Base-by-base conservation (phyloP, 1,140 invertebrate genomes). In the Apocrypta bakeri region DNA sequence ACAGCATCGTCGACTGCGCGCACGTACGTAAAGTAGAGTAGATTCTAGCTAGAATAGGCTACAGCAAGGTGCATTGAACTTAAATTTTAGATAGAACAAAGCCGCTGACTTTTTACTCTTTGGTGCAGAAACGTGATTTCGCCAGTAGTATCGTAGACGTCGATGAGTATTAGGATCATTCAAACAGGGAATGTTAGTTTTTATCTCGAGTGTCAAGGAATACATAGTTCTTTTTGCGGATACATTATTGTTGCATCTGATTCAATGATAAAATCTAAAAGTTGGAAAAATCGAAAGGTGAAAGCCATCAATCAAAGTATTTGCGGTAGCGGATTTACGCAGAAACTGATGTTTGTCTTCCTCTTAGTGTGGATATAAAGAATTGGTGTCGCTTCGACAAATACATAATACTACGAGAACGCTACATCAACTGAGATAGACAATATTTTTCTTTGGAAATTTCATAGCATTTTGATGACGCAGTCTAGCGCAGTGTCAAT, bases 21-120 rank as follows among this genome's bases (percentile, higher is more conserved):
- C 73, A 31, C 24, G 24, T 25, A 61, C 68, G 66, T 37, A 56
- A 72, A 72, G 68, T 31, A 72, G 48, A 56, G 48, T 56, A 56
- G 42, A 72, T 79, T 56, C 66, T 25, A 56, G 27, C 21, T 0
- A n/a, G 48, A n/a, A n/a, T n/a, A n/a, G 48, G 48, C 24, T 24
- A 37, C 9, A 24, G n/a, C n/a, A 25, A 9, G 12, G 37, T 78
- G 64, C 64, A 78, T 25, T 68, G 63, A 68, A 78, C 63, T 40
- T 17, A 56, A 14, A 7, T 79, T 42, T 79, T 66, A 27, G 1
- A 14, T 31, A 42, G 37, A 29, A 66, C 40, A 40, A n/a, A 17
- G 48, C 17, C 2, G 24, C 14, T 11, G 66, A 33, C 68, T 42
- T 73, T 78, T 68, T 4, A 31, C 24, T 24, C 14, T 21, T 1